Evolutionary conservation across 2,888 invertebrate species (phyloP).

Genomic region (Rhagophthalmus giganteus): DNA sequence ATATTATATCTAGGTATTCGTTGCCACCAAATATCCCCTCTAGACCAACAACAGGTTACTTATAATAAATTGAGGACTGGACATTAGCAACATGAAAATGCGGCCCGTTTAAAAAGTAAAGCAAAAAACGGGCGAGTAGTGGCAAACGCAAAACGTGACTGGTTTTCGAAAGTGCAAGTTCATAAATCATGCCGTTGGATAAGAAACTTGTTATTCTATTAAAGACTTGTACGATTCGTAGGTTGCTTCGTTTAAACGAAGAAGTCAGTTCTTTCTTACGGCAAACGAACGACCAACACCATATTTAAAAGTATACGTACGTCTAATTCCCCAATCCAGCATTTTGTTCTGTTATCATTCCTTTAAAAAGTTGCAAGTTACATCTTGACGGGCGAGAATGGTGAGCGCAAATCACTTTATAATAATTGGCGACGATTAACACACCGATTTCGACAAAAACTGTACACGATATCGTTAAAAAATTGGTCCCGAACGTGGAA

Average conservation of each 20-base stretch:
- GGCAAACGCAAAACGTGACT: slow-evolving; percentile 37
- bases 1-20: background rate
- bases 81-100: no score
- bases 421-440: background rate
- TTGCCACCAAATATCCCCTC: background rate
- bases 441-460: slow-evolving; percentile 2
- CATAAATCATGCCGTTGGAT: slow-evolving; percentile 39
- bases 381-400: slow-evolving; percentile 18
- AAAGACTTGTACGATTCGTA: slow-evolving; percentile 13
- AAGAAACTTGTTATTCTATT: slow-evolving; percentile 39
- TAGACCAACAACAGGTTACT: no score
- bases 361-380: slow-evolving; percentile 12
- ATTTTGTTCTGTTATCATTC: slow-evolving; percentile 53
- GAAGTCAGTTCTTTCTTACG: background rate
- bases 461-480: slow-evolving; percentile 2
- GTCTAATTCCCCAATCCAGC: slow-evolving; percentile 77
- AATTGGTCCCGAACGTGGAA: slow-evolving; percentile 24
- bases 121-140: slow-evolving; percentile 26
- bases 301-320: slow-evolving; percentile 58
- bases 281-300: slow-evolving; percentile 1
- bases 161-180: slow-evolving; percentile 42
- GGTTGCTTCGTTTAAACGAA: slow-evolving; percentile 1
- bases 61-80: no score
- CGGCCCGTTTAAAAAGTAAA: no score
- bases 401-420: slow-evolving; percentile 5